These are phyloP conservation scores for Coptotermes formosanus DNA, from an alignment of 1,140 invertebrate genomes.

Conservation along the genomic window DNA sequence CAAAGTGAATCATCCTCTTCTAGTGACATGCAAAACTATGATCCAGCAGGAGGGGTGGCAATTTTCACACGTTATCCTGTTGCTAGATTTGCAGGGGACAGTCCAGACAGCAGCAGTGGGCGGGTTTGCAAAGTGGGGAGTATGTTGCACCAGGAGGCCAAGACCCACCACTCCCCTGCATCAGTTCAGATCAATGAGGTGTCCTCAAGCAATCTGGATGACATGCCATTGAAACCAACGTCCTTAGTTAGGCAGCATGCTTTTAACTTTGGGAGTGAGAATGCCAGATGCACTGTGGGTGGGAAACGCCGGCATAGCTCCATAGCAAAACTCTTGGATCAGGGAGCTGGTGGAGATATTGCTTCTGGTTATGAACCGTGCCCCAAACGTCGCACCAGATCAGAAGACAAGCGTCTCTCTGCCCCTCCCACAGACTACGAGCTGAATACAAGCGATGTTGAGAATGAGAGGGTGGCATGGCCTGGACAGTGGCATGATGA, in stretches of 20 bases:
- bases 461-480: conserved; percentile 20
- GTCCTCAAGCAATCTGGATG: conserved; percentile 11
- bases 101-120: background rate
- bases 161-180: background rate
- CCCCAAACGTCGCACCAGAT: background rate
- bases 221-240: background rate
- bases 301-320: background rate
- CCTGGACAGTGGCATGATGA: background rate
- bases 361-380: background rate
- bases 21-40: background rate
- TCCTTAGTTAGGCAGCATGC: background rate
- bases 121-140: background rate
- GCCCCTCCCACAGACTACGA: background rate
- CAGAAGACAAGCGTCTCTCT: conserved; percentile 12
- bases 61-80: conserved; percentile 20
- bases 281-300: background rate
- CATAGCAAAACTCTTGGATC: background rate
- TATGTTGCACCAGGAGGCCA: background rate
- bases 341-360: background rate
- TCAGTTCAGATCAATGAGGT: conserved; percentile 21
- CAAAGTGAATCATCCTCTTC: background rate
- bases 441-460: background rate
- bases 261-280: background rate
- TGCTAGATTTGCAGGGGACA: background rate
- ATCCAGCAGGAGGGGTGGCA: conserved; percentile 8